Evolutionary conservation across 92 coral and sea anemone genomes (phyloP), one percentile per base, ranked within the genome.

Genomic region (Chrysogorgia sp.): DNA sequence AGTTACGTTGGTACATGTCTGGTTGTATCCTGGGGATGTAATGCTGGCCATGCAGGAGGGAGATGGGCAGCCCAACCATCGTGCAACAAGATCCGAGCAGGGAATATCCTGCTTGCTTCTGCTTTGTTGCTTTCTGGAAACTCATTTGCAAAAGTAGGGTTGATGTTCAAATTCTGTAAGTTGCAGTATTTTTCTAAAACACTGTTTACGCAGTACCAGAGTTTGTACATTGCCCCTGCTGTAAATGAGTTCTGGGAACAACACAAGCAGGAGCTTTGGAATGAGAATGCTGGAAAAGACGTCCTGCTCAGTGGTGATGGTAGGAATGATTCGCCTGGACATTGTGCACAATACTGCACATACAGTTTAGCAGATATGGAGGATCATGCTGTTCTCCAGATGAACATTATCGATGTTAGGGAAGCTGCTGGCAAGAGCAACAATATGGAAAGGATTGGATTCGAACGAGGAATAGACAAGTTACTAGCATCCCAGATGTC

Each of bases 281-380:
- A 33, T 7, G 72, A 65, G 1, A 65, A 23, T 7, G 72, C 63
- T 40, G 85, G 80, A 3, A 81, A 71, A 34, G 72, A 69, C 15
- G 67, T 71, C 19, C 40, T 81, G 29, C 45, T 81, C 56, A 69
- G 80, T 69, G 85, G 85, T 20, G 85, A 81, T 71, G 85, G 71
- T 20, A 48, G 85, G 28, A 70, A 81, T 59, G 85, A 81, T 32
- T 81, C 85, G 8, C 85, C 85, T 15, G 85, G 85, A 9, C 74
- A 69, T 30, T 70, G 52, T 71, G 80, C 80, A 23, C 85, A 81
- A 32, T 71, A 81, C 32, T 81, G 85, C 19, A 71, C 71, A 17
- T 81, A 81, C 32, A 53, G 58, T 21, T 34, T 81, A 28, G 80
- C 71, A 71, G 80, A 81, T 34, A 58, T 60, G 66, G 61, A 69